phyloP scores from a whole-genome alignment of 2,888 invertebrate species.

The Heliconius ethilla region DNA sequence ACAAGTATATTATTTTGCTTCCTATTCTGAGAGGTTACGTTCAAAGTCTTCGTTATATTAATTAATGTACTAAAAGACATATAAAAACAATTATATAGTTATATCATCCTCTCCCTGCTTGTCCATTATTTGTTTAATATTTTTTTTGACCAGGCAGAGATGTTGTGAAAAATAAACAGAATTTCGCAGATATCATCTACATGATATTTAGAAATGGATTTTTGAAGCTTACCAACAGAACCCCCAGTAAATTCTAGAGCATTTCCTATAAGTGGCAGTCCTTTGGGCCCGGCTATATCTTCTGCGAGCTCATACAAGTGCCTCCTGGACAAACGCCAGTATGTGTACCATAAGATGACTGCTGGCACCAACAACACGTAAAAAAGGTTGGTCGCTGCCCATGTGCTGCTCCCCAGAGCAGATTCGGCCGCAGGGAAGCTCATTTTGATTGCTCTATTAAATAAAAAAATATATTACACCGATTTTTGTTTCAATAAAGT shows the following conservation, averaged over 20 bases:
- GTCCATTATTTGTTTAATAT: neutral
- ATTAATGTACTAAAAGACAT: neutral
- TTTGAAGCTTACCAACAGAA: conserved; percentile 83
- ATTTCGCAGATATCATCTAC: neutral
- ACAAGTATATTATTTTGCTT: neutral
- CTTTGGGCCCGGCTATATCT: conserved; percentile 87
- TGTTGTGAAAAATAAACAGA: no score
- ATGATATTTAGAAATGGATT: neutral
- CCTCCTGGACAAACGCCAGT: conserved; percentile 88
- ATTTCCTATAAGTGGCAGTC: conserved; percentile 88
- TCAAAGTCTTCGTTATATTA: neutral
- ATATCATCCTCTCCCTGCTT: neutral
- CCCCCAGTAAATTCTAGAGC: conserved; percentile 88
- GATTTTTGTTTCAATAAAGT: neutral
- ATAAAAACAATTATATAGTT: neutral
- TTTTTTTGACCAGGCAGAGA: no score
- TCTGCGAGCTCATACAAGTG: conserved; percentile 87
- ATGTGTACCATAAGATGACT: conserved; percentile 86
- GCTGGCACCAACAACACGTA: conserved; percentile 88
- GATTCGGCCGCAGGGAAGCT: conserved; percentile 71
- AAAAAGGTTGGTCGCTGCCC: conserved; percentile 86
- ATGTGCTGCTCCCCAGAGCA: conserved; percentile 70
- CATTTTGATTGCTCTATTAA: conserved; percentile 53
- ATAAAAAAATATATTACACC: neutral
- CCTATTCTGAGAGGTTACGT: neutral